Conservation (phyloP, 2,797 vertebrate genomes). For the Typhlichthys eigenmanni region DNA sequence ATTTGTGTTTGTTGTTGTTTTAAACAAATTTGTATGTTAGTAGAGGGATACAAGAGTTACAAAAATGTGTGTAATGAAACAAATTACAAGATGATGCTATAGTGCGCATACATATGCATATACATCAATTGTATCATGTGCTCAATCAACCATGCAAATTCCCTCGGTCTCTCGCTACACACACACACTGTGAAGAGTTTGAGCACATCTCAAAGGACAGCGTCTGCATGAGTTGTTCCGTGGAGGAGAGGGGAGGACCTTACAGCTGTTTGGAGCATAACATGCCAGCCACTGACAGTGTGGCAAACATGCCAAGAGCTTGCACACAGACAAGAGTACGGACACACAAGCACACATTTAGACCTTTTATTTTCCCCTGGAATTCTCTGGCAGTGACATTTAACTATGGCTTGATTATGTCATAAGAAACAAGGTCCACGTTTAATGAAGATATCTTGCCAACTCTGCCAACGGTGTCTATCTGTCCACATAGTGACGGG, state of each 20-base stretch:
- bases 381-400: too few species aligned
- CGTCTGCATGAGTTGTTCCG: constrained; percentile 71
- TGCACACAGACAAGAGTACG: not conserved
- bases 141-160: constrained; percentile 56
- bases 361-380: too few species aligned
- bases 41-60: constrained; percentile 6
- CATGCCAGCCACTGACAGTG: constrained; percentile 57
- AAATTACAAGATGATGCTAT: constrained; percentile 29
- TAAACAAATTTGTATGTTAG: too few species aligned
- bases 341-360: constrained; percentile 12
- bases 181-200: constrained; percentile 48
- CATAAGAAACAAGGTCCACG: too few species aligned
- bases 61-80: constrained; percentile 25
- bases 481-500: too few species aligned
- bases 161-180: not conserved
- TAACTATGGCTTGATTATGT: too few species aligned
- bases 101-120: constrained; percentile 34
- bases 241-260: constrained; percentile 64
- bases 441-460: too few species aligned
- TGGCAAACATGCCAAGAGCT: constrained; percentile 53
- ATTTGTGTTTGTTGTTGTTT: too few species aligned
- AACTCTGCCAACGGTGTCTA: too few species aligned
- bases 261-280: constrained; percentile 73
- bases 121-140: constrained; percentile 65
- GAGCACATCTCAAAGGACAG: constrained; percentile 71